Base-by-base conservation (phyloP, 2,113 vertebrate genomes). In the Lutjanus erythropterus region DNA sequence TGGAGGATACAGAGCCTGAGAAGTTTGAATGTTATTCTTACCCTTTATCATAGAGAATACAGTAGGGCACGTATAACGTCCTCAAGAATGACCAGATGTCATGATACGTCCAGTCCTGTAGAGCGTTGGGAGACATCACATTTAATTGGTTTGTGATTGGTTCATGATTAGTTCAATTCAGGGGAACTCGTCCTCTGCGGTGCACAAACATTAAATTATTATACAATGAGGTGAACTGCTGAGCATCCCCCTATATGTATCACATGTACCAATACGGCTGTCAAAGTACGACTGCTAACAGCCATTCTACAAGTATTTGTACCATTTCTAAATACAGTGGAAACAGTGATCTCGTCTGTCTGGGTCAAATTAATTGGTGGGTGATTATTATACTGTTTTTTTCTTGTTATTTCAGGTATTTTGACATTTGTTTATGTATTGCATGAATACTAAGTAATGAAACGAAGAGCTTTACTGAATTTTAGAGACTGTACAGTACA, bases 41-140 rank as follows among this genome's bases (percentile, higher is more conserved):
- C 98, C 98, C 98, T 84, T 95, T 97, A 84, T 99, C 98, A 0
- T 99, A 99, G 21, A 99, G 96, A 75, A 98, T 86, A 33, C 98
- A 99, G 94, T 99, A 99, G 0, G 98, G 98, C 21, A 99, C 93
- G 5, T 96, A 96, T 2, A 99, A 92, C 1, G 93, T 95, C 47
- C 98, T 97, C 55, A 99, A 89, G 71, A 99, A 99, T 0, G 94
- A 94, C 98, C 98, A 99, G 92, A 99, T 98, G 89, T 99, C 96
- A 39, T 97, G 96, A 87, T 99, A 99, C 0, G 95, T 96, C 98
- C 98, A 99, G 90, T 99, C 97, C 98, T 99, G 86, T 3, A 23
- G 49, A 64, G 58, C 6, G n/a, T 53, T 27, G 29, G 65, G 33
- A 83, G n/a, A 73, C 25, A 56, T 44, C 3, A 23, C 5, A 29